Conservation (phyloP, 2,888 invertebrate species). For the Shargacucullia verbasci region DNA sequence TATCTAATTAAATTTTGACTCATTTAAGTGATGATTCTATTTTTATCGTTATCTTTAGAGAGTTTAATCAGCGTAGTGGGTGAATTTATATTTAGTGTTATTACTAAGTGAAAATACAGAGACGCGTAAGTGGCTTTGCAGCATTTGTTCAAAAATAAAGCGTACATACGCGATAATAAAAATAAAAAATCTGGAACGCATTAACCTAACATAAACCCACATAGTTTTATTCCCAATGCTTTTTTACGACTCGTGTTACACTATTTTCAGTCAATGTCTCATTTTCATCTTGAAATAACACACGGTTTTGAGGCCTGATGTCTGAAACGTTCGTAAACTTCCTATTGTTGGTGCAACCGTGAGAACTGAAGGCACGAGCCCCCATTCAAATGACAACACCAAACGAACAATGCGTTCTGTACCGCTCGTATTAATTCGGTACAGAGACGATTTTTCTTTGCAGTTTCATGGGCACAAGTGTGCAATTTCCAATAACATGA, state of each 20-base stretch:
- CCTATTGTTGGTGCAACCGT: conserved; percentile 28
- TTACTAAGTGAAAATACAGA: conserved; percentile 3
- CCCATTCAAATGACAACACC: conserved; percentile 28
- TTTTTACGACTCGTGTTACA: conserved; percentile 1
- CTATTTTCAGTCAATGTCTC: not conserved
- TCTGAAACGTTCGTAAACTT: conserved; percentile 11
- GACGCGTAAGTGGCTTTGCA: not conserved
- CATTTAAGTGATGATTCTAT: conserved; percentile 6
- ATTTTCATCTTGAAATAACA: not conserved
- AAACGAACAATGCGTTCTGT: conserved; percentile 28
- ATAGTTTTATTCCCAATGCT: too few relatives aligned
- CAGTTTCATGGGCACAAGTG: conserved; percentile 31
- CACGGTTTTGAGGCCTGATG: conserved; percentile 10
- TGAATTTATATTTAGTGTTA: conserved; percentile 13
- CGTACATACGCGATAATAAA: too few relatives aligned
- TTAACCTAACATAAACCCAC: not conserved
- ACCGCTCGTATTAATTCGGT: conserved; percentile 4
- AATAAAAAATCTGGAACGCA: conserved; percentile 8
- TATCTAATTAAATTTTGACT: conserved; percentile 20
- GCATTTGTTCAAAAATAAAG: too few relatives aligned
- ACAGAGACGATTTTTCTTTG: conserved; percentile 44
- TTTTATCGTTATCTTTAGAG: conserved; percentile 17
- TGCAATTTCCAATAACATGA: conserved; percentile 58
- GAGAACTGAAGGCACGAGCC: conserved; percentile 39
- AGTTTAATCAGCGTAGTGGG: not conserved